Evolutionary conservation across 2,888 invertebrate species (phyloP).

Genomic region (Heliconius sara): DNA sequence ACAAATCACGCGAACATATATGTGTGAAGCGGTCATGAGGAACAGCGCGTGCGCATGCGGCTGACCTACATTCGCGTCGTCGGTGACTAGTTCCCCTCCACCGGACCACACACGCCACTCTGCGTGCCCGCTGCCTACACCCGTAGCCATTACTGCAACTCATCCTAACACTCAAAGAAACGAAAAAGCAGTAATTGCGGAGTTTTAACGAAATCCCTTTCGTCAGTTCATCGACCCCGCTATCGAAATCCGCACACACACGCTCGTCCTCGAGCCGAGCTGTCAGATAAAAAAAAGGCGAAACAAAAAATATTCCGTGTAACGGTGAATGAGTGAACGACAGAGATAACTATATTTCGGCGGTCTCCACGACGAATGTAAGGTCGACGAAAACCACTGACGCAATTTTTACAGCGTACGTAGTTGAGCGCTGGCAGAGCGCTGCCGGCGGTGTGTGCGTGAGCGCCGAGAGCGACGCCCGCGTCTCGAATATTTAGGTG

Average conservation of each 20-base stretch:
- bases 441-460: conserved; percentile 73
- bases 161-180: conserved; percentile 72
- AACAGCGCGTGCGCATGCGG: conserved; percentile 72
- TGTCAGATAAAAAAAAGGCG: conserved; percentile 74
- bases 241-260: conserved; percentile 84
- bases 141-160: conserved; percentile 61
- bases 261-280: conserved; percentile 68
- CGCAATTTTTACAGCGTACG: conserved; percentile 84
- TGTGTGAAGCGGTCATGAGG: conserved; percentile 60
- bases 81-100: conserved; percentile 63
- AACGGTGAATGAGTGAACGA: conserved; percentile 78
- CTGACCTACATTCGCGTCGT: conserved; percentile 75
- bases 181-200: conserved; percentile 51
- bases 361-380: conserved; percentile 70
- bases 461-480: conserved; percentile 83
- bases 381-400: conserved; percentile 83
- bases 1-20: conserved; percentile 40
- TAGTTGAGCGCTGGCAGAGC: conserved; percentile 77
- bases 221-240: conserved; percentile 79
- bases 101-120: conserved; percentile 67
- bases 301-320: conserved; percentile 73
- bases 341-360: conserved; percentile 83
- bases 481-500: conserved; percentile 84
- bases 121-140: conserved; percentile 51
- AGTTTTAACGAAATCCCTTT: conserved; percentile 78